phyloP scores from a whole-genome alignment of 2,113 vertebrate species.

The Sisor rabdophorus region DNA sequence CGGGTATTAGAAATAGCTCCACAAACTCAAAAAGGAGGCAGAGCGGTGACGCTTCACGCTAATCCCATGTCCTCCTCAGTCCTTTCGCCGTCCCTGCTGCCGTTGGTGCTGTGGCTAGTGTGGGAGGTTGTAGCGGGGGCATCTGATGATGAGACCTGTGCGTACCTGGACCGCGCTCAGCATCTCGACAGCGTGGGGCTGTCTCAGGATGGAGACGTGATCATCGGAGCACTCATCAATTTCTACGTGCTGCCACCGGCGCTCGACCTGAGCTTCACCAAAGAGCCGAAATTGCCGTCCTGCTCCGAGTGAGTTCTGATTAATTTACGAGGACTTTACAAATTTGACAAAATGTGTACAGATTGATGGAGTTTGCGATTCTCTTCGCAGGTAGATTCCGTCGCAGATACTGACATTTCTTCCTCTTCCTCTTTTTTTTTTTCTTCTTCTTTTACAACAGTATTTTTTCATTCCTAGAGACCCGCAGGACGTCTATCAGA shows the following conservation, averaged over 20 bases:
- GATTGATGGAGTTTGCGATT: background rate
- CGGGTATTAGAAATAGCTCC: slow-evolving; percentile 50
- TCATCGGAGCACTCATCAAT: slow-evolving; percentile 64
- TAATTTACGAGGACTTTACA: background rate
- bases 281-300: slow-evolving; percentile 40
- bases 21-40: slow-evolving; percentile 40
- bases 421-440: background rate
- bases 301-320: slow-evolving; percentile 53
- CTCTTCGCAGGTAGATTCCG: background rate
- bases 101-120: slow-evolving; percentile 12
- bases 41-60: background rate
- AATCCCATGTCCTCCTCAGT: slow-evolving; percentile 3
- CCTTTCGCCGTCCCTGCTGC: slow-evolving; percentile 23
- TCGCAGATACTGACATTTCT: too few relatives aligned
- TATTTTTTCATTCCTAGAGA: too few relatives aligned
- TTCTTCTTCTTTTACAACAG: background rate
- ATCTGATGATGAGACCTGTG: slow-evolving; percentile 48
- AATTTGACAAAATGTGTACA: background rate
- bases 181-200: slow-evolving; percentile 45
- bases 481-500: too few relatives aligned
- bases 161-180: slow-evolving; percentile 42
- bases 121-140: background rate
- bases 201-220: slow-evolving; percentile 63
- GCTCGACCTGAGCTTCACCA: slow-evolving; percentile 51
- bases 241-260: slow-evolving; percentile 51